Percentiles rank a stretch among this genome's conserved stretches.
Conservation (phyloP, 1,140 invertebrate genomes). For the Drosophila tsacasi region DNA sequence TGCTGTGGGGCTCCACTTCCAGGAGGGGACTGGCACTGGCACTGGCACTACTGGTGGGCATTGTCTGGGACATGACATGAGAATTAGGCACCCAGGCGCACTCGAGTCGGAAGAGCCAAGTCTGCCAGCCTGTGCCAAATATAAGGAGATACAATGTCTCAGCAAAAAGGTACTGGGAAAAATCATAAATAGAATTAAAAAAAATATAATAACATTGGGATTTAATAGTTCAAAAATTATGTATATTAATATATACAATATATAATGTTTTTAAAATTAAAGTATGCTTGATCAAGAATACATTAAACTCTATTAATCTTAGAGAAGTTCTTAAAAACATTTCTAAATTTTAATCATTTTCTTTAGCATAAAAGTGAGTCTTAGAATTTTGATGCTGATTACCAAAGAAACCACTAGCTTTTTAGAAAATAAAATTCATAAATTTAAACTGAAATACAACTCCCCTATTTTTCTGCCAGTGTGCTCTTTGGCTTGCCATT, state of each 20-base stretch:
- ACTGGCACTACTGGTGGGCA: constrained; percentile 37
- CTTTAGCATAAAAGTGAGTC: background rate
- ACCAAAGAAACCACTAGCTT: background rate
- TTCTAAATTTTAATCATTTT: background rate
- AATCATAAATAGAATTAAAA: background rate
- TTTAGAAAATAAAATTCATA: background rate
- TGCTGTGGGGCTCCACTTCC: constrained; percentile 4
- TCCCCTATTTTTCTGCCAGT: background rate
- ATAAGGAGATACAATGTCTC: constrained; percentile 24
- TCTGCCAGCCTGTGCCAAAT: constrained; percentile 60
- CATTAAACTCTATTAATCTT: no score
- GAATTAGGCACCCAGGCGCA: constrained; percentile 75
- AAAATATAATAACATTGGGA: no score
- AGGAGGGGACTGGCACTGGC: constrained; percentile 18
- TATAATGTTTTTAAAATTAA: background rate
- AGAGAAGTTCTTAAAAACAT: no score
- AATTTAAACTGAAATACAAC: background rate
- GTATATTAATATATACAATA: background rate
- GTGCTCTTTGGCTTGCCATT: constrained; percentile 17
- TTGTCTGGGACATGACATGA: constrained; percentile 78
- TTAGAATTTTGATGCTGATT: background rate
- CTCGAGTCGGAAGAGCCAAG: constrained; percentile 68
- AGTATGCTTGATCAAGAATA: no score
- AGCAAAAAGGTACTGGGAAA: background rate
- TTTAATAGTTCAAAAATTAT: background rate